phyloP scores from a whole-genome alignment of 2,797 vertebrate genomes.

The Cuculus canorus region DNA sequence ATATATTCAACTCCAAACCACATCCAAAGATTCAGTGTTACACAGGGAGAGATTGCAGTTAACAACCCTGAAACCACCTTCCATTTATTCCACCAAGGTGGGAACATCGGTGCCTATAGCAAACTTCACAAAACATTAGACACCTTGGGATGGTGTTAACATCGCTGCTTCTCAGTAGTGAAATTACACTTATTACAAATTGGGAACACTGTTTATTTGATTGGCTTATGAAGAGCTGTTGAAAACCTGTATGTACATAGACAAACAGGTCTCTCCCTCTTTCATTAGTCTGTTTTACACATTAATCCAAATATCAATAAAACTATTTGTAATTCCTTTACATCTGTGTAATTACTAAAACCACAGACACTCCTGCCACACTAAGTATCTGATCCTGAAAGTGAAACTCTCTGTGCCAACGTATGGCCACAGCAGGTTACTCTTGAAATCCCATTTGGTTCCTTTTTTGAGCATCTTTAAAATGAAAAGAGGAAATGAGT shows the following conservation, averaged over 20 bases:
- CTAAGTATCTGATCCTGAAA: background rate
- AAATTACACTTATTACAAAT: background rate
- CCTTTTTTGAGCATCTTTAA: background rate
- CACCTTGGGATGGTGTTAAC: background rate
- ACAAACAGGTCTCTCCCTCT: background rate
- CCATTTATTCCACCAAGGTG: background rate
- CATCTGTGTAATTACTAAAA: background rate
- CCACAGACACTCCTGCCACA: background rate
- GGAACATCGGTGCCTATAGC: background rate
- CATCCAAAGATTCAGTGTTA: background rate
- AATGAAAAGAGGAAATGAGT: constrained; percentile 4
- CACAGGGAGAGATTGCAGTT: background rate
- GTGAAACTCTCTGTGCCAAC: background rate
- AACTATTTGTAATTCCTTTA: constrained; percentile 4
- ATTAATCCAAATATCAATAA: background rate
- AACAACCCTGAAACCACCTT: background rate
- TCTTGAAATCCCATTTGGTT: background rate
- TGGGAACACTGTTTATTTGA: background rate
- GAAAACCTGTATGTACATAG: background rate
- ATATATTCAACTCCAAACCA: background rate
- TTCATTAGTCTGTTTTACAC: background rate
- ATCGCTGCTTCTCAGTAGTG: background rate
- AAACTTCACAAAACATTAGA: background rate
- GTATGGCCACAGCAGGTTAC: background rate
- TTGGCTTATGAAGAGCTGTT: background rate